Evolutionary conservation across 2,113 vertebrate genomes (phyloP), one percentile per base, ranked within the genome.

Genomic region (Ctenodactylus gundi): DNA sequence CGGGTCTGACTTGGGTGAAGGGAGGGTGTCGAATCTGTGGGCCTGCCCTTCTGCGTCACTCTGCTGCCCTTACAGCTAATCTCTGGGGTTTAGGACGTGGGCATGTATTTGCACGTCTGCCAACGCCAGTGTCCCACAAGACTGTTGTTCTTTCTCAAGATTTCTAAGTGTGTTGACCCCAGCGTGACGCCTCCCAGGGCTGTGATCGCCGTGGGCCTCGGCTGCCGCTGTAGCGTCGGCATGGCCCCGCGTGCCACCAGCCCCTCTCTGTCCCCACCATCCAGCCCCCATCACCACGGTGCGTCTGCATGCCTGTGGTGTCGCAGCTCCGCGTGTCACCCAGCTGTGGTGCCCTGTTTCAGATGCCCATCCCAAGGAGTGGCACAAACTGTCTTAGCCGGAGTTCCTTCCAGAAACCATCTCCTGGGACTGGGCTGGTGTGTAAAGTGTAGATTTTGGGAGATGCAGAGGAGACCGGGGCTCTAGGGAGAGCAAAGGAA

Each of bases 151-250:
- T 73, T 73, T 53, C 34, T 55, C 44, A 57, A 58, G 51, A 25
- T 39, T 72, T 83, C 53, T 51, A 72, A 57, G n/a, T n/a, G n/a
- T n/a, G n/a, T n/a, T n/a, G n/a, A n/a, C n/a, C n/a, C n/a, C n/a
- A n/a, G n/a, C n/a, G n/a, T n/a, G n/a, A n/a, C n/a, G n/a, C n/a
- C n/a, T n/a, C n/a, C n/a, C n/a, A n/a, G n/a, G n/a, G n/a, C n/a
- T n/a, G n/a, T n/a, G n/a, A n/a, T n/a, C n/a, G n/a, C n/a, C n/a
- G n/a, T n/a, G n/a, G n/a, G n/a, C n/a, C n/a, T n/a, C n/a, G n/a
- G n/a, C n/a, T n/a, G n/a, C n/a, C 2, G 55, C 64, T 3, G 1
- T 2, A 2, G 21, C 53, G 3, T 1, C 18, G 44, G 6, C 15
- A 2, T 5, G 39, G 44, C 36, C 85, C 46, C 13, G 2, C 1